Evolutionary conservation across 2,888 invertebrate species (phyloP).

Genomic region (Sphinx pinastri): DNA sequence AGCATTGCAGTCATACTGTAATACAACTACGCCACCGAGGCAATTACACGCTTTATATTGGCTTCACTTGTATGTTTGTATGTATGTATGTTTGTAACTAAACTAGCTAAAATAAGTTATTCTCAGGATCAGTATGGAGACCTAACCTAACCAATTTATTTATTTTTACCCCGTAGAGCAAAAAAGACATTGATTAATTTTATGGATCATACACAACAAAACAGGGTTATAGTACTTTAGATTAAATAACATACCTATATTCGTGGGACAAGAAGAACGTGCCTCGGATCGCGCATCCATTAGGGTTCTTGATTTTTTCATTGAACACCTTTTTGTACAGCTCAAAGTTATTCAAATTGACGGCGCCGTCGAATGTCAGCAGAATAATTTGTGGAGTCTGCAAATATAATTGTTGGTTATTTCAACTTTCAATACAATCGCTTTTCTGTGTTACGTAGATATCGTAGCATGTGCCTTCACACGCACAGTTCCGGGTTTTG

Average conservation of each 20-base stretch:
- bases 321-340: constrained; percentile 94
- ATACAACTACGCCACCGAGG: no score
- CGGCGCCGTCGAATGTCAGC: constrained; percentile 96
- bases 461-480: neutral
- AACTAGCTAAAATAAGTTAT: no score
- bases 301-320: constrained; percentile 92
- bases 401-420: constrained; percentile 22
- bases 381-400: constrained; percentile 97
- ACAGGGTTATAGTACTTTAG: neutral
- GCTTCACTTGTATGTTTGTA: no score
- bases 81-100: no score
- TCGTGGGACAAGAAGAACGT: constrained; percentile 97
- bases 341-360: constrained; percentile 95
- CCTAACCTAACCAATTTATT: no score
- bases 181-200: no score
- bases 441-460: neutral
- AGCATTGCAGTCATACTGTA: no score
- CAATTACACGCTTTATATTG: no score
- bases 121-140: no score
- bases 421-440: constrained; percentile 5
- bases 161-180: no score
- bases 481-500: neutral
- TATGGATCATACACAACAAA: no score
- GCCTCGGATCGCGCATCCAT: constrained; percentile 93
- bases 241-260: constrained; percentile 83